Base-by-base conservation (phyloP, 2,888 invertebrate species). In the Cryptocephalus moraei region DNA sequence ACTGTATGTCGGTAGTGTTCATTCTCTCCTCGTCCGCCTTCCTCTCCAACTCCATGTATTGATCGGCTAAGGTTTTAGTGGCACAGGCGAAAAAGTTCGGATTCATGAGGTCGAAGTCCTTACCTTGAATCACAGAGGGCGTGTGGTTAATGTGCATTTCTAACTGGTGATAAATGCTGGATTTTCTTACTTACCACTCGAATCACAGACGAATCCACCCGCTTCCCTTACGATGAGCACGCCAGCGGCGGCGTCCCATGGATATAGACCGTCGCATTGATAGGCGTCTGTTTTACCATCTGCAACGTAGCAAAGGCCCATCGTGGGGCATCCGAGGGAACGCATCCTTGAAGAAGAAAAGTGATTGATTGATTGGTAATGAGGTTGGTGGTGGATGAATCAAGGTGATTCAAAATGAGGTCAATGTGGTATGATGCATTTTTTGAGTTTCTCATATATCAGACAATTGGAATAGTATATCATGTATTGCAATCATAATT, bases 231-330 rank as follows among this genome's bases (percentile, higher is more conserved):
- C 70, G 47, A 90, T 81, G 31, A 90, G 64, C 33, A 75, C 77
- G 4, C 84, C 86, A 10, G 86, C 89, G 32, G 85, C 81, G 9
- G 85, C 77, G 65, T 91, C 89, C 90, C 89, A 90, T 22, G 82
- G 76, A 56, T 84, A 77, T 36, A 88, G 70, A 44, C 80, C 80
- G 60, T 83, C 82, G 57, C 84, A 81, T 53, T 80, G 79, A 63
- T 82, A 84, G 33, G 75, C 78, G 63, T 86, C 85, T 38, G 78
- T 69, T 45, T 70, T 69, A 1, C 89, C 90, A 52, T 73, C 73
- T 2, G 90, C 88, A 1, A 90, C 77, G 60, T 80, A 79, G 54
- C 84, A 82, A 61, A 88, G 71, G 45, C 80, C 75, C 49, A 87
- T 61, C 1, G 86, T 85, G 8, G 85, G 85, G 43, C 83, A 83